Conservation (phyloP, 2,113 vertebrate species). For the Psittacus erithacus region DNA sequence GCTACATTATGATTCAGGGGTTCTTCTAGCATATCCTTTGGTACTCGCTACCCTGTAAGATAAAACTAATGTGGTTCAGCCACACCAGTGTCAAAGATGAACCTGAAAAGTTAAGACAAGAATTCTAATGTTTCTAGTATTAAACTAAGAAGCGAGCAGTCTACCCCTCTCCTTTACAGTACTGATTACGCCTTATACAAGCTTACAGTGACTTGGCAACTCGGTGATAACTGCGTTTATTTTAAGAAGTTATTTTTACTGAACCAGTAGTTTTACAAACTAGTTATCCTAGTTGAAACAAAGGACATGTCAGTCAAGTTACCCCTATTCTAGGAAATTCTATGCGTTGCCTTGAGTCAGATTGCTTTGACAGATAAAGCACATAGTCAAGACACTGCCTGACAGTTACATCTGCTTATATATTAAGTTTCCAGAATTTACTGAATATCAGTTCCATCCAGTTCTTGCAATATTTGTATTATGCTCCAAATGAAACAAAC, state of each 20-base stretch:
- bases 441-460: not conserved
- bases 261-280: no score
- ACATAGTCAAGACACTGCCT: not conserved
- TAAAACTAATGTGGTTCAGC: not conserved
- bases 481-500: not conserved
- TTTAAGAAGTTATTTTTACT: not conserved
- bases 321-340: constrained; percentile 38
- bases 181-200: not conserved
- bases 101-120: not conserved
- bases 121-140: not conserved
- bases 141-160: not conserved
- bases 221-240: not conserved
- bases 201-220: not conserved
- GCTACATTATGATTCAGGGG: not conserved
- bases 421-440: not conserved
- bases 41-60: not conserved
- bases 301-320: constrained; percentile 37
- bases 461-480: not conserved
- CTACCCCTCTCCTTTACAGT: not conserved
- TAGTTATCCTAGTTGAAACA: not conserved
- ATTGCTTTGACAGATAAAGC: constrained; percentile 36
- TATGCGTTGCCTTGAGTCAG: constrained; percentile 31
- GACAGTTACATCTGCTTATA: not conserved
- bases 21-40: not conserved
- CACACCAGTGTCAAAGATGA: not conserved